Evolutionary conservation across 2,888 invertebrate species (phyloP).

Genomic region (Phytoseiulus persimilis): DNA sequence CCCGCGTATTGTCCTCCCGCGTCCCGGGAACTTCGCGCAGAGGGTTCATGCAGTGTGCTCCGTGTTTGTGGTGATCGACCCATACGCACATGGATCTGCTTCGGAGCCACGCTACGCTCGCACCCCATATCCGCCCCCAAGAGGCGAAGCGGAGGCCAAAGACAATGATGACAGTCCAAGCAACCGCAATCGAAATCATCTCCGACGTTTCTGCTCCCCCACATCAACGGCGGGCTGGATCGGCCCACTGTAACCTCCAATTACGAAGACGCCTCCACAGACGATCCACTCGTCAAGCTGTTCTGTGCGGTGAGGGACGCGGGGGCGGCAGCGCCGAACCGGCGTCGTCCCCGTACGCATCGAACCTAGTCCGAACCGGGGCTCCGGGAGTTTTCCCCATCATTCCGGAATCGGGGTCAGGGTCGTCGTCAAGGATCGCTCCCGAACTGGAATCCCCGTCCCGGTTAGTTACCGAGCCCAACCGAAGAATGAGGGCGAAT

Average conservation of each 20-base stretch:
- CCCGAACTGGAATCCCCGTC: neutral
- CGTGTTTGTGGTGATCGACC: neutral
- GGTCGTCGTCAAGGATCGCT: neutral
- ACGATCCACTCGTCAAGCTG: neutral
- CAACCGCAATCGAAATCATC: neutral
- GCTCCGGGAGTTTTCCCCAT: neutral
- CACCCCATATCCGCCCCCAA: neutral
- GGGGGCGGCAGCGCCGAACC: no score
- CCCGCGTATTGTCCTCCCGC: neutral
- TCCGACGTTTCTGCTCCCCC: neutral
- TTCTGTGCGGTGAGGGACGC: neutral
- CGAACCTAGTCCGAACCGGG: neutral
- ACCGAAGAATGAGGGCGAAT: neutral
- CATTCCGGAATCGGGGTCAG: neutral
- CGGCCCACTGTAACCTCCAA: neutral
- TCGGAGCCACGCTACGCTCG: neutral
- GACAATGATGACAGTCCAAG: neutral
- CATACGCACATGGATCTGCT: neutral
- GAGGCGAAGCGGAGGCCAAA: neutral
- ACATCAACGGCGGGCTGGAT: constrained; percentile 5
- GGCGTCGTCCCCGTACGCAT: neutral
- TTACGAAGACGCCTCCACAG: constrained; percentile 5
- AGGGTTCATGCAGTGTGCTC: neutral
- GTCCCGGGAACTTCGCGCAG: neutral
- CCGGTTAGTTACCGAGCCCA: neutral